Conservation (phyloP, 2,888 invertebrate genomes). For the Muschampia plurimacula region DNA sequence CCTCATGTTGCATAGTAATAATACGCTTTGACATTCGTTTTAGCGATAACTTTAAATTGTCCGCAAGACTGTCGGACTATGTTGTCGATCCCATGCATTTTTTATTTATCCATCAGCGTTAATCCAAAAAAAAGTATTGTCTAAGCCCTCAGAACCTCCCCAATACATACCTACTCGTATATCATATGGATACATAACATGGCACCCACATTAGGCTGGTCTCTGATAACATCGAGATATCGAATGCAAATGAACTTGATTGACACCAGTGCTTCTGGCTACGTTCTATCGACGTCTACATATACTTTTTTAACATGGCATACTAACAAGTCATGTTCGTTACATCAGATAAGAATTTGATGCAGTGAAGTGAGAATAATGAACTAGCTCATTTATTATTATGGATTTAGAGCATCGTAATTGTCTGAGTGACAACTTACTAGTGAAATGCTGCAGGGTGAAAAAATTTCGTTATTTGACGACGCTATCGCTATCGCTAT, state of each 20-base stretch:
- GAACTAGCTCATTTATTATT: constrained; percentile 10
- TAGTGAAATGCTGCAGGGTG: background rate
- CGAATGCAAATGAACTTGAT: constrained; percentile 35
- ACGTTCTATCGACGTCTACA: constrained; percentile 29
- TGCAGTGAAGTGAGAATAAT: constrained; percentile 16
- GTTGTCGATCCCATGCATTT: too few species aligned
- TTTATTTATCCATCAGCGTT: too few species aligned
- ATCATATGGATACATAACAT: too few species aligned
- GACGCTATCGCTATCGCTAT: too few species aligned
- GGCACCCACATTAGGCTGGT: constrained; percentile 1
- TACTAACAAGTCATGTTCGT: constrained; percentile 12
- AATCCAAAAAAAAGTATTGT: too few species aligned
- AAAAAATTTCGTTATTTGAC: too few species aligned
- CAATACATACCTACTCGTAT: too few species aligned
- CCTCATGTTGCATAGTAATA: too few species aligned
- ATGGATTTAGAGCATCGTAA: constrained; percentile 1
- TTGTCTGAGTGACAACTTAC: background rate
- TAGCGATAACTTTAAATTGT: too few species aligned
- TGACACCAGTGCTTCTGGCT: constrained; percentile 26
- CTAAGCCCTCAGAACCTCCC: too few species aligned
- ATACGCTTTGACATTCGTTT: too few species aligned
- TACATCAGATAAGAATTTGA: constrained; percentile 26
- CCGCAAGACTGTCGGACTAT: too few species aligned
- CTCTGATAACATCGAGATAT: constrained; percentile 30
- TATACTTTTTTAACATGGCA: constrained; percentile 9